phyloP scores from a whole-genome alignment of 2,888 invertebrate genomes.

The Loripinus fragilis region DNA sequence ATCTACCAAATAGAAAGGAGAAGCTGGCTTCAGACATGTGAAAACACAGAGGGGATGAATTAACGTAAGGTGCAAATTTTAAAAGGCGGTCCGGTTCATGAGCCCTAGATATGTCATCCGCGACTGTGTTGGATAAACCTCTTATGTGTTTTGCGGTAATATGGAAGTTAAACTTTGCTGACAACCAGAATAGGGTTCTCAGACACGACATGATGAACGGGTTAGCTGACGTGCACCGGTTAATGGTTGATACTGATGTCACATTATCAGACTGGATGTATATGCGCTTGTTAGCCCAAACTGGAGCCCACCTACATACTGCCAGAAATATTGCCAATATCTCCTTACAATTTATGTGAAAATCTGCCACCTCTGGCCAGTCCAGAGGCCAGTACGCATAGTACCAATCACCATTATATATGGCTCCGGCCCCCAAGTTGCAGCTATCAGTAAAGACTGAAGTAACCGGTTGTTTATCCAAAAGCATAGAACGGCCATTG shows the following conservation, averaged over 20 bases:
- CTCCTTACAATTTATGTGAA: slow-evolving; percentile 36
- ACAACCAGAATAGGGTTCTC: slow-evolving; percentile 38
- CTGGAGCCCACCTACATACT: slow-evolving; percentile 23
- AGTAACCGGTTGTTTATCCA: too few relatives aligned
- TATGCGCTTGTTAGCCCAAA: slow-evolving; percentile 21
- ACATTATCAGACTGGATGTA: slow-evolving; percentile 28
- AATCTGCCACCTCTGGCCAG: neutral
- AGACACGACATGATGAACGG: slow-evolving; percentile 15
- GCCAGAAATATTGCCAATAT: slow-evolving; percentile 24
- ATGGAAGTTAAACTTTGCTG: slow-evolving; percentile 29
- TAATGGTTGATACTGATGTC: slow-evolving; percentile 29
- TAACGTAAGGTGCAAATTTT: neutral
- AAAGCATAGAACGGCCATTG: slow-evolving; percentile 35
- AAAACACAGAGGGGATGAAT: neutral
- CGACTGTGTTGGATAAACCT: slow-evolving; percentile 12
- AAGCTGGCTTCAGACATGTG: slow-evolving; percentile 4
- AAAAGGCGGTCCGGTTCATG: slow-evolving; percentile 19
- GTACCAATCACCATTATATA: slow-evolving; percentile 30
- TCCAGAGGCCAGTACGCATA: slow-evolving; percentile 29
- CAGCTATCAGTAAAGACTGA: too few relatives aligned
- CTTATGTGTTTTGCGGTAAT: slow-evolving; percentile 23
- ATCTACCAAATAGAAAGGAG: neutral
- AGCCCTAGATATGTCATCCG: slow-evolving; percentile 29
- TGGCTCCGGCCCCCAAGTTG: slow-evolving; percentile 14
- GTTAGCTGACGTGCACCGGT: slow-evolving; percentile 32